Percentiles rank a stretch among this genome's conserved stretches.
phyloP scores from a whole-genome alignment of 2,113 vertebrate species.

The Baryphthengus martii region DNA sequence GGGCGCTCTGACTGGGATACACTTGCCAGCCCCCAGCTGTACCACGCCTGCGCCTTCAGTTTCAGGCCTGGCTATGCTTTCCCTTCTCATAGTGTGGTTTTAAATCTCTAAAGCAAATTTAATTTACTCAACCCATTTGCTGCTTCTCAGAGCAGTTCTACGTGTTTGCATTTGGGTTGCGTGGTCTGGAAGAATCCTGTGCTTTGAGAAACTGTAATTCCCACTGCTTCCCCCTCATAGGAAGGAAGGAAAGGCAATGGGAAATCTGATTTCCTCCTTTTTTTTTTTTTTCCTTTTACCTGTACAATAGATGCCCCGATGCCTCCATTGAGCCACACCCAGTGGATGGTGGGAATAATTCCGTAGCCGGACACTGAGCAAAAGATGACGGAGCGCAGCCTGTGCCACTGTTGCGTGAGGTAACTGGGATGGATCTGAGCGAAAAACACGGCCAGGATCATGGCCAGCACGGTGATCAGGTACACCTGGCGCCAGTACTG shows the following conservation, averaged over 20 bases:
- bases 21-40: not conserved
- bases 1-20: not conserved
- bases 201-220: not conserved
- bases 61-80: not conserved
- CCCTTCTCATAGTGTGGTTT: accelerated
- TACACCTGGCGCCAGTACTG: slow-evolving; percentile 97
- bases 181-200: accelerated
- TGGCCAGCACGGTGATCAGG: slow-evolving; percentile 88
- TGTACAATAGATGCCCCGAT: slow-evolving; percentile 86
- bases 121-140: not conserved
- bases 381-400: slow-evolving; percentile 87
- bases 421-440: slow-evolving; percentile 94
- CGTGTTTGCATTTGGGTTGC: accelerated
- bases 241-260: not conserved
- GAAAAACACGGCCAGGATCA: slow-evolving; percentile 93
- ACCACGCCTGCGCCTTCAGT: not conserved
- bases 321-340: slow-evolving; percentile 91
- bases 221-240: not conserved
- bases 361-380: slow-evolving; percentile 89
- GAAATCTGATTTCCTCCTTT: not conserved
- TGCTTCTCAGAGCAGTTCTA: not conserved
- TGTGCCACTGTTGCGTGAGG: slow-evolving; percentile 91
- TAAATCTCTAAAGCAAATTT: not conserved
- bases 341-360: slow-evolving; percentile 89
- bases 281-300: slow-evolving; percentile 65